Evolutionary conservation across 2,888 invertebrate species (phyloP).

Genomic region (Drosophila mulleri): DNA sequence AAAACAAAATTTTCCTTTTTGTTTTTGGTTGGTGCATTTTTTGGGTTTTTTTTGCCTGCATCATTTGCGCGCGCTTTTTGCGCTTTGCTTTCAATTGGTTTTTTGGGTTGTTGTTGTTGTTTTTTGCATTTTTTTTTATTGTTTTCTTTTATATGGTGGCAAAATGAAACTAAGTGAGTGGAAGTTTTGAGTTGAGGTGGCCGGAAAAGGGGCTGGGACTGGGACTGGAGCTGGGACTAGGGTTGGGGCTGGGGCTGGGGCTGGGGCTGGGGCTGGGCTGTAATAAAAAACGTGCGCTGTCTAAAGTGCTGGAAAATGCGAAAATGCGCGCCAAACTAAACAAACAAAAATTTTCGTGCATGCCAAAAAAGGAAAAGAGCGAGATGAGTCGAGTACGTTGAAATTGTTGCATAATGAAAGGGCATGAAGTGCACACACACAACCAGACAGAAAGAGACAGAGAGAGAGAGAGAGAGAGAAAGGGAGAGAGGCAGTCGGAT

Average conservation of each 20-base stretch:
- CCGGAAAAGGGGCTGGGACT: not conserved
- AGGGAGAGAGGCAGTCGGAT: not conserved
- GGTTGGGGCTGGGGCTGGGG: too few relatives aligned
- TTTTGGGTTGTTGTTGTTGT: conserved; percentile 19
- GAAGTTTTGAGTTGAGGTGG: conserved; percentile 31
- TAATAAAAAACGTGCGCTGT: conserved; percentile 30
- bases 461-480: not conserved
- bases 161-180: conserved; percentile 77
- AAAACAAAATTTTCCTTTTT: not conserved
- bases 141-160: conserved; percentile 40
- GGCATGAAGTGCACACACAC: conserved; percentile 27
- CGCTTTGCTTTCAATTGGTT: conserved; percentile 41
- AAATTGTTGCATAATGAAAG: conserved; percentile 62
- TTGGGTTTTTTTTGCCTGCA: conserved; percentile 18
- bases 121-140: conserved; percentile 27
- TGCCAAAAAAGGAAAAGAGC: conserved; percentile 11
- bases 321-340: conserved; percentile 30
- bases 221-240: too few relatives aligned
- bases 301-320: conserved; percentile 60
- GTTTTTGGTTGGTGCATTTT: conserved; percentile 9
- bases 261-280: not conserved
- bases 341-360: conserved; percentile 23
- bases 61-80: conserved; percentile 66
- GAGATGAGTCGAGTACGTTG: conserved; percentile 22
- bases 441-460: not conserved